These are phyloP conservation scores for Bambusicola thoracicus DNA, from an alignment of 2,113 vertebrate genomes.

Conservation along the genomic window DNA sequence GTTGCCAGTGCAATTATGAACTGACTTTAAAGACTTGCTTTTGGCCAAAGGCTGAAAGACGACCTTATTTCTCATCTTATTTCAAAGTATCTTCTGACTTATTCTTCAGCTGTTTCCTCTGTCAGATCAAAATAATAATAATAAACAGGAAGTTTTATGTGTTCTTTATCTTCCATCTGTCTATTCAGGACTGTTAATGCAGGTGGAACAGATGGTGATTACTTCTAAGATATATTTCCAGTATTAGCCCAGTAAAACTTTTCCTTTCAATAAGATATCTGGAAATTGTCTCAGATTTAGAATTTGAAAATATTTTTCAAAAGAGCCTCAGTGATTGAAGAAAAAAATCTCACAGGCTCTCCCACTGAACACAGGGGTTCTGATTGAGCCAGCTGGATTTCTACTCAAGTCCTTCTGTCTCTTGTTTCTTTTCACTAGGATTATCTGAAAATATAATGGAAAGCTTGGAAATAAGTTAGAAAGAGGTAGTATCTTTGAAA, in stretches of 20 bases:
- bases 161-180: background rate
- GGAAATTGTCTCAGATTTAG: background rate
- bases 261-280: background rate
- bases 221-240: background rate
- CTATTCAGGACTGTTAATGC: background rate
- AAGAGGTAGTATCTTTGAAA: background rate
- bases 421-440: background rate
- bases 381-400: background rate
- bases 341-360: background rate
- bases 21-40: constrained; percentile 49
- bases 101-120: background rate
- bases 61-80: background rate
- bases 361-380: background rate
- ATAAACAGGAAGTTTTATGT: background rate
- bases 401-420: background rate
- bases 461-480: background rate
- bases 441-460: background rate
- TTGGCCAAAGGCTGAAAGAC: constrained; percentile 28
- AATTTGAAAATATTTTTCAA: background rate
- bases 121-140: background rate
- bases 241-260: background rate
- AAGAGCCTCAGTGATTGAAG: background rate
- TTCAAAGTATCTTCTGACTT: background rate
- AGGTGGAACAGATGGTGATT: background rate
- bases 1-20: constrained; percentile 61